Evolutionary conservation across 2,888 invertebrate species (phyloP).

Genomic region (Marasmarcha lunaedactyla): DNA sequence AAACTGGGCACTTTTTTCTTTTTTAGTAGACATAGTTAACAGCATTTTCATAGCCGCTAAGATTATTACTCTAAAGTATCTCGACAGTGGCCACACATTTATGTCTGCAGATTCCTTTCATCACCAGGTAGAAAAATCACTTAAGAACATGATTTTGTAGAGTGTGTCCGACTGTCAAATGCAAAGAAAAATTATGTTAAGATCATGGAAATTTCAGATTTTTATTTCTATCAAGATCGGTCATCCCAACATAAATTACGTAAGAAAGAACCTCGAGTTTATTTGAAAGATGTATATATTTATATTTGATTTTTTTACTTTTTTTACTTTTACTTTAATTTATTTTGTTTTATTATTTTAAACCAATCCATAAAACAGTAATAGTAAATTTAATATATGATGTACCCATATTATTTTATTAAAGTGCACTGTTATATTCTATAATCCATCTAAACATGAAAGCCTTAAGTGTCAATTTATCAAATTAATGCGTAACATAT

Average conservation of each 20-base stretch:
- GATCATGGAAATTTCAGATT: conserved; percentile 2
- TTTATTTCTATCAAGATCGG: neutral
- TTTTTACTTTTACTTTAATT: too few relatives aligned
- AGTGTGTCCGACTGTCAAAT: neutral
- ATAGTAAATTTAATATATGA: too few relatives aligned
- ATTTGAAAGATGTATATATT: conserved; percentile 6
- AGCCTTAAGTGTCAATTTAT: too few relatives aligned
- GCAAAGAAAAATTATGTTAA: neutral
- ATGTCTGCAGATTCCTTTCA: conserved; percentile 28
- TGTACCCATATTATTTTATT: too few relatives aligned
- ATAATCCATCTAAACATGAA: too few relatives aligned
- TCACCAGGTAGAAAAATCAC: conserved; percentile 21
- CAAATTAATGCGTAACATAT: too few relatives aligned
- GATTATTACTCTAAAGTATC: conserved; percentile 16
- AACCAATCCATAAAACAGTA: too few relatives aligned
- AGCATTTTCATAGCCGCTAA: conserved; percentile 14
- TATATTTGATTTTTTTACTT: too few relatives aligned
- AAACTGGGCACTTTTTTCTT: conserved; percentile 18
- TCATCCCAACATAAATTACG: conserved; percentile 3
- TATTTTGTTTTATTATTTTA: too few relatives aligned
- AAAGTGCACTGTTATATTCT: too few relatives aligned
- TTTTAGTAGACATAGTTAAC: conserved; percentile 17
- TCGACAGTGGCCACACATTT: conserved; percentile 20
- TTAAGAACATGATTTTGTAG: conserved; percentile 14
- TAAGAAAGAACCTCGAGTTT: conserved; percentile 3